Base-by-base conservation (phyloP, 2,797 vertebrate species). In the Eidolon dupreanum region DNA sequence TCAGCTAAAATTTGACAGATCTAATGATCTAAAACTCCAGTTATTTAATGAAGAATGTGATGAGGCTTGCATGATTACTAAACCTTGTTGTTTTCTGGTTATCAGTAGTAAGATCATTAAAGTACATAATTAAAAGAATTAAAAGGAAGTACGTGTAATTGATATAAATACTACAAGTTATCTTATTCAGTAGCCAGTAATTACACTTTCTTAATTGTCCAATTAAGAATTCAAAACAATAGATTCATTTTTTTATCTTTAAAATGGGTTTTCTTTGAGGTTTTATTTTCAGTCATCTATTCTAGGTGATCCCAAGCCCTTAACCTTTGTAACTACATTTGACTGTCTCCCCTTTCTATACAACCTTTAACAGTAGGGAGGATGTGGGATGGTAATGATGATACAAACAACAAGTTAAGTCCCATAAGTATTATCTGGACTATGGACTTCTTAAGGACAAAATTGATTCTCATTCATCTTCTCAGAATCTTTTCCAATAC, bases 41-140 rank as follows among this genome's bases (percentile, higher is more conserved):
- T 91, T 98, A 90, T 88, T 97, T 95, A 97, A 96, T 82, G 63
- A 97, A 95, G 82, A 95, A 98, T 66, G n/a, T 55, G 65, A 77
- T 95, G 61, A 96, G 78, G 88, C 59, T 93, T 92, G 65, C 43
- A 70, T 63, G 33, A 92, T 96, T 93, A 71, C 46, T 89, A 95
- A 93, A 63, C 94, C 94, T 96, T 41, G 78, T 97, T 96, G 28
- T 81, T 96, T 97, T 68, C 86, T 96, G 92, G 71, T 66, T 88
- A 94, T 92, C 77, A 96, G 38, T 63, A 89, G 86, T 94, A 86
- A 95, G 92, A 65, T 55, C 78, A 51, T 94, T 97, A 96, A 94
- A 93, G 85, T 97, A 51, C 91, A 84, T 97, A 84, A 94, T 75
- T 92, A 82, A 97, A 96, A 97, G 33, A 93, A 97, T 73, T 95